Percentiles rank a stretch among this genome's conserved stretches.
phyloP scores from a whole-genome alignment of 2,888 invertebrate species.

The Tenthredo notha region DNA sequence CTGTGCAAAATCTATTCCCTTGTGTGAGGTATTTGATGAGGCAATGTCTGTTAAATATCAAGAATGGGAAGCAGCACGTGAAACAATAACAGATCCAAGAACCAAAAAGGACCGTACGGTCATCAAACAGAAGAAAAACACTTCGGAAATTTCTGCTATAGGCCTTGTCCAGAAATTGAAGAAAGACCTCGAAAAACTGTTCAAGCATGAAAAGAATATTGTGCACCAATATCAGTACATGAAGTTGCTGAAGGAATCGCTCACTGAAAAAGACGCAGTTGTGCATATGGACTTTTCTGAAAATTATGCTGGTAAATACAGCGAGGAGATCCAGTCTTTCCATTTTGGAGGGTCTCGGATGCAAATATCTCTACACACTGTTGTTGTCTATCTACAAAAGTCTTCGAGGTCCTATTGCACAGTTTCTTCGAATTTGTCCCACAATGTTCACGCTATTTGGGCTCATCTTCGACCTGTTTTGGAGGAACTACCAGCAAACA shows the following conservation, averaged over 20 bases:
- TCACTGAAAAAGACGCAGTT: conserved; percentile 54
- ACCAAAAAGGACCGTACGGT: not conserved
- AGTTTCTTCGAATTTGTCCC: conserved; percentile 64
- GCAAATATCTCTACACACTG: conserved; percentile 70
- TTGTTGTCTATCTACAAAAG: conserved; percentile 53
- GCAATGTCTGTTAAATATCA: not conserved
- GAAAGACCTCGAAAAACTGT: conserved; percentile 36
- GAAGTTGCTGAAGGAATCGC: conserved; percentile 53
- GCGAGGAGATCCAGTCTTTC: conserved; percentile 71
- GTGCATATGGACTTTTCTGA: conserved; percentile 52
- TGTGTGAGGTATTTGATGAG: not conserved
- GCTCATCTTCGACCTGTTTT: conserved; percentile 66
- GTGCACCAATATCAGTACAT: conserved; percentile 56
- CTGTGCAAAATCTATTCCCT: not conserved
- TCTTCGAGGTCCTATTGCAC: not conserved
- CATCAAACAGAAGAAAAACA: not conserved
- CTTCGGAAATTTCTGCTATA: not conserved
- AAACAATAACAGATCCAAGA: not conserved
- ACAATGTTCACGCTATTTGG: conserved; percentile 66
- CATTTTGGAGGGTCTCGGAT: conserved; percentile 72
- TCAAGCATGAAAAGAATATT: conserved; percentile 54
- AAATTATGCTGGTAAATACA: conserved; percentile 69
- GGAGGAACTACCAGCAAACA: conserved; percentile 59
- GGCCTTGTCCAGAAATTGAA: conserved; percentile 24
- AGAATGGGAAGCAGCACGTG: not conserved